Evolutionary conservation across 2,113 vertebrate species (phyloP), one percentile per base, ranked within the genome.

Genomic region (Salminus brasiliensis): DNA sequence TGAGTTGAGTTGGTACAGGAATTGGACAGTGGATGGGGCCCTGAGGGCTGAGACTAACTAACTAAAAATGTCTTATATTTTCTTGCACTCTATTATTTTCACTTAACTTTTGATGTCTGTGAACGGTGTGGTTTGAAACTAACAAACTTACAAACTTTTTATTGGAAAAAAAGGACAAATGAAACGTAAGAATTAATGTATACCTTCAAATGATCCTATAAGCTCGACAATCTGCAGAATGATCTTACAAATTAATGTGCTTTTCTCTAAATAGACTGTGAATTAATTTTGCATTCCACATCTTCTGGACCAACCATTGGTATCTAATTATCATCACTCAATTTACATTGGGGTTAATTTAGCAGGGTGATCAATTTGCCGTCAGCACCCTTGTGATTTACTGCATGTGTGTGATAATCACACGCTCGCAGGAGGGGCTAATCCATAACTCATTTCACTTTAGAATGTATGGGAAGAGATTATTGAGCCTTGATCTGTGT

Each of bases 261-360:
- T 55, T 75, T 49, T 41, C 21, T 41, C 12, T 10, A n/a, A n/a
- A n/a, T n/a, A 70, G n/a, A n/a, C n/a, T 16, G 3, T n/a, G 36
- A 4, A 10, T 5, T 53, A 7, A 76, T 23, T 34, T 76, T 3
- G 4, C 43, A 16, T 53, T 25, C 47, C n/a, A 53, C 52, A 41
- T 76, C 6, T 77, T 86, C 74, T 85, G 84, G 84, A 86, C 83
- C 23, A 77, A 87, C 85, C 87, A 32, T 75, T 81, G 88, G 88
- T 87, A 91, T 89, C 81, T 77, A 85, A 83, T 92, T 91, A 90
- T 82, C 88, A 88, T 85, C 81, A 86, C 81, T 67, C 88, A 86
- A 90, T 89, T 92, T 89, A 87, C 76, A 88, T 82, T 69, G 68
- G 88, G 87, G 83, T 90, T 90, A 88, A 90, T 89, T 89, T 83